Evolutionary conservation across 2,888 invertebrate genomes (phyloP), one percentile per base, ranked within the genome.

Genomic region (Pecten maximus): DNA sequence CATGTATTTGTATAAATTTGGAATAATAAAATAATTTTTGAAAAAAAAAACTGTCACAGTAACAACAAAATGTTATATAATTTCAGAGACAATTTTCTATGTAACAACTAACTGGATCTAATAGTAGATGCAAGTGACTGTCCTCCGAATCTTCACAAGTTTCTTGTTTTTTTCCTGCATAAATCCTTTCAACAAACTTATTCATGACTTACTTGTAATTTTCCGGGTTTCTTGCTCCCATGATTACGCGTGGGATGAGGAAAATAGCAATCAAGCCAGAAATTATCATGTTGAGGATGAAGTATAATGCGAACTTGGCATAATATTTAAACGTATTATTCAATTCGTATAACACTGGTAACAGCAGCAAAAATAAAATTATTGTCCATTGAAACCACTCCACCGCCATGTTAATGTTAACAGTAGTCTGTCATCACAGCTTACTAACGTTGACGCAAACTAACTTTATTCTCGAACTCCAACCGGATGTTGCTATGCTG

Each of bases 311-410:
- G 88, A 95, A 94, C 92, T 95, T 96, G 35, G 94, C 94, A 93
- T 95, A 94, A 91, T 95, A 96, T 91, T 94, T 93, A 89, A 96
- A 95, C 0, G 95, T 93, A 40, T 93, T 93, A 89, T 92, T 94
- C n/a, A 94, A 89, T 74, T 94, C 94, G 91, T 96, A 96, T 10
- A 95, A 91, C 86, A 95, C 92, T 10, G 95, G 95, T 74, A 95
- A 90, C 88, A 95, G 90, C 40, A 95, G 91, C 60, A 95, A 91
- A 90, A 94, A 92, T 6, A 93, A 93, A 19, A 95, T 93, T 39
- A 94, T 92, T 91, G 92, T 89, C 94, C 94, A 94, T 92, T 94
- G 94, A 86, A 94, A 40, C 48, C 88, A 87, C n/a, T 74, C 60
- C 60, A 74, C n/a, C 28, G 60, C 28, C 60, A 74, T 74, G 74